Evolutionary conservation across 2,888 invertebrate genomes (phyloP).

Genomic region (Limnephilus lunatus): DNA sequence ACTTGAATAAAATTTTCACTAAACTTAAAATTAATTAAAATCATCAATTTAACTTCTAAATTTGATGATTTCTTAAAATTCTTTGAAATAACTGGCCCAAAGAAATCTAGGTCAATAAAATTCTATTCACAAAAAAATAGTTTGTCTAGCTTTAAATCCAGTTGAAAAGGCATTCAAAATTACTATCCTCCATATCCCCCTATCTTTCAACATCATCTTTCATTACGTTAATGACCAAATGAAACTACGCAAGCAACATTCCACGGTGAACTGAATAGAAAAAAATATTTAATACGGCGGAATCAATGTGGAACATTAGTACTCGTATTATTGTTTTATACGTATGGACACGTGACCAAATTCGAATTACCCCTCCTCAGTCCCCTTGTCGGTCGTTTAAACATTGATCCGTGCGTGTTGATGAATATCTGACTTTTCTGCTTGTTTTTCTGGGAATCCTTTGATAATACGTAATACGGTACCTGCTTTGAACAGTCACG

Average conservation of each 20-base stretch:
- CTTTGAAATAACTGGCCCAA: no score
- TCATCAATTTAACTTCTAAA: no score
- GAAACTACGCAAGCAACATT: not conserved
- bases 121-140: no score
- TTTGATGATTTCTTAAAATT: no score
- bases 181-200: not conserved
- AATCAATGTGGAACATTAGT: not conserved
- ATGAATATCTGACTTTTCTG: not conserved
- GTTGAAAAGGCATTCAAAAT: not conserved
- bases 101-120: no score
- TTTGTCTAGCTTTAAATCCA: no score
- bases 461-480: not conserved
- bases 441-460: not conserved
- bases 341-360: not conserved
- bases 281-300: not conserved
- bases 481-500: slow-evolving; percentile 12
- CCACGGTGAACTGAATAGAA: not conserved
- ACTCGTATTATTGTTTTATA: not conserved
- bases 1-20: no score
- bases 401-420: slow-evolving; percentile 13
- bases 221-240: not conserved
- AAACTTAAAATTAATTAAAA: no score
- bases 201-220: not conserved
- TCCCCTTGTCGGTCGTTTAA: not conserved
- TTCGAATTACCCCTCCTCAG: not conserved